Evolutionary conservation across 1,140 invertebrate species (phyloP), one percentile per base, ranked within the genome.

Genomic region (Centruroides sculpturatus): DNA sequence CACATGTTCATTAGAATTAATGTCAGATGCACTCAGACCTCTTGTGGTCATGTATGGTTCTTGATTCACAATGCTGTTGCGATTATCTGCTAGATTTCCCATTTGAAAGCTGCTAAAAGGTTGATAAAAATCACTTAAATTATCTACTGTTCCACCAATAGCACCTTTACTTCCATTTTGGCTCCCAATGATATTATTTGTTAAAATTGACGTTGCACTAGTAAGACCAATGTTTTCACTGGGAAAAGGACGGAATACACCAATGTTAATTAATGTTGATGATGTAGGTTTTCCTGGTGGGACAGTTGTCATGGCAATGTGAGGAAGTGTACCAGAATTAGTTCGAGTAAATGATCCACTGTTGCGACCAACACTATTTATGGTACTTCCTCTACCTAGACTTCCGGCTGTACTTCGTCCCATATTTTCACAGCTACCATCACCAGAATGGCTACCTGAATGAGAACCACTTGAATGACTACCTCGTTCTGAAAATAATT

Each of bases 401-500:
- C 63, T 64, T 11, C 63, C 62, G 10, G 65, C 60, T 7, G 59
- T 60, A 52, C 63, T 64, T 46, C 62, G 36, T n/a, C 60, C 55
- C 12, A 35, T 55, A 9, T 48, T 63, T 8, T 49, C 48, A 46
- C 61, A 56, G 46, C 58, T 60, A 12, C 56, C 60, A 55, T 60
- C 60, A 10, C 64, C 61, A 48, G 59, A 61, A 41, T 61, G 59
- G n/a, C 58, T 56, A 5, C 64, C 64, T 4, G 63, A 64, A 10
- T 56, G 63, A 35, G 63, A 64, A 47, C 62, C 62, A 54, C 62
- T 63, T 1, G 62, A 64, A 56, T 64, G 62, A n/a, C 63, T 62
- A 10, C 60, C 60, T 23, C 63, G 35, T 3, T 55, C 64, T 60
- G 11, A 6, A 61, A 57, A 41, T 41, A 41, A 41, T 41, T 5